Percentiles rank a stretch among this genome's conserved stretches.
phyloP scores from a whole-genome alignment of 2,888 invertebrate genomes.

The Mycalesis mineus region DNA sequence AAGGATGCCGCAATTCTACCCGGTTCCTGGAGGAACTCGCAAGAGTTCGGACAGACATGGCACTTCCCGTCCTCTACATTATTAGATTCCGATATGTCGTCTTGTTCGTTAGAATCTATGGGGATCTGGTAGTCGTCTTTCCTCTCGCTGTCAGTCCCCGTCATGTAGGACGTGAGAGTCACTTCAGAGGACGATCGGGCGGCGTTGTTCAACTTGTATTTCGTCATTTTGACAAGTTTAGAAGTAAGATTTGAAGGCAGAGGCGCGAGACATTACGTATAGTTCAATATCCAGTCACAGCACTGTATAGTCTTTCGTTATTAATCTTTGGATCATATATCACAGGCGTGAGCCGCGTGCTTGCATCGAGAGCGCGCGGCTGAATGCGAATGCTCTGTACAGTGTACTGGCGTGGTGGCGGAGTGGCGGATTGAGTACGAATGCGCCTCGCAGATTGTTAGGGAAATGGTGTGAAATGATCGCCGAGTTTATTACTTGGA shows the following conservation, averaged over 20 bases:
- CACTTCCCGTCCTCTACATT: slow-evolving; percentile 48
- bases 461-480: slow-evolving; percentile 17
- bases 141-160: slow-evolving; percentile 43
- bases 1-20: slow-evolving; percentile 53
- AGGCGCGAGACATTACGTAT: slow-evolving; percentile 56
- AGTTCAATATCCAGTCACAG: slow-evolving; percentile 8
- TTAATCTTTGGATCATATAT: slow-evolving; percentile 12
- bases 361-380: slow-evolving; percentile 27
- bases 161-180: slow-evolving; percentile 68
- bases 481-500: slow-evolving; percentile 11
- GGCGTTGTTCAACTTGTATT: slow-evolving; percentile 75
- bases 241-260: slow-evolving; percentile 57
- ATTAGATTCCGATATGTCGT: slow-evolving; percentile 49
- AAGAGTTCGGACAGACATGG: slow-evolving; percentile 54
- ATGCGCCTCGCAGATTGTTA: slow-evolving; percentile 4
- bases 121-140: slow-evolving; percentile 45
- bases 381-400: slow-evolving; percentile 25
- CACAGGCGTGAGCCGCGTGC: slow-evolving; percentile 14
- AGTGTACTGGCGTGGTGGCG: not conserved
- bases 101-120: slow-evolving; percentile 47
- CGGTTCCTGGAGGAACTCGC: slow-evolving; percentile 51
- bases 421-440: not conserved
- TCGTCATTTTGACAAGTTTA: slow-evolving; percentile 67
- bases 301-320: slow-evolving; percentile 10
- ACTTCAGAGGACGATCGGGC: slow-evolving; percentile 60